Base-by-base conservation (phyloP, 92 coral and sea anemone genomes). In the Phymanthus crucifer region DNA sequence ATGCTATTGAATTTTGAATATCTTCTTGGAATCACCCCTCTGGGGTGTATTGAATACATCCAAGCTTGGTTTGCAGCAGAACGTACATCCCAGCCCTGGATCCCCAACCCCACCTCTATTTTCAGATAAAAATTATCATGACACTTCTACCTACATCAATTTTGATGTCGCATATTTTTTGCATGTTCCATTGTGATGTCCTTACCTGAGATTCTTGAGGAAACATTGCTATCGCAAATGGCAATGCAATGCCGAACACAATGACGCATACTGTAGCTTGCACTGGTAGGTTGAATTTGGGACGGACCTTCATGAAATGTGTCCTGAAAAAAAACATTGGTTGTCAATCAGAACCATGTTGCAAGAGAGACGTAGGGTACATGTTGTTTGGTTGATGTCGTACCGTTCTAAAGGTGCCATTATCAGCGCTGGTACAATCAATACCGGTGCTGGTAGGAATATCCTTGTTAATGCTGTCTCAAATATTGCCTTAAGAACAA, bases 321-420 rank as follows among this genome's bases (percentile, higher is more conserved):
- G 96, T 93, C 75, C 99, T 95, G 72, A 18, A 36, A 43, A 43
- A 1, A 7, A 43, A 43, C 13, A 10, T 43, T 43, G 48, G 16
- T 43, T 43, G 14, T 43, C 48, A 43, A 48, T 71, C 6, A 1
- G 52, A 35, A 18, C 23, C 29, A 17, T 17, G 9, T 23, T 71
- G 26, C 24, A 48, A 35, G 37, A 21, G 77, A 29, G 26, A 17
- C 9, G 26, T 23, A 29, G 29, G 13, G 26, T 2, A 61, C 13
- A 17, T 17, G 29, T 9, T 61, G 17, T 31, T 1, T 3, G 10
- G 33, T 27, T 32, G 7, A 32, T 24, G 50, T 47, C 19, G 26
- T 88, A 96, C 99, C 98, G 91, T 85, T 96, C 99, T 78, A 96
- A 83, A 4, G 91, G 76, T 43, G 92, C 88, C 96, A 96, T 96